phyloP scores from a whole-genome alignment of 2,797 vertebrate genomes.

The Girardinus metallicus region DNA sequence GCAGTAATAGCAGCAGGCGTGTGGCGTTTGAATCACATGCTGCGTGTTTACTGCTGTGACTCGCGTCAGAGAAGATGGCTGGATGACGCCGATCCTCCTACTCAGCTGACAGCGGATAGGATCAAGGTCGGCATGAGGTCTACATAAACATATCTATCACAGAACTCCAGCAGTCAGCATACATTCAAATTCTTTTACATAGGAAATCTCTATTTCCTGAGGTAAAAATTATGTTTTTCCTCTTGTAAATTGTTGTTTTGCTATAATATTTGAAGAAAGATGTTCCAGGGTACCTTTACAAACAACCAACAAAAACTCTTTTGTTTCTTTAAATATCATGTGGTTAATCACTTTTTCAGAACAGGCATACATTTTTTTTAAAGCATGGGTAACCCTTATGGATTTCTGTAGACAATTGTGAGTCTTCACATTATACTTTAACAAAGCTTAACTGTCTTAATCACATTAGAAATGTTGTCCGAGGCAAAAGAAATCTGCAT shows the following conservation, averaged over 20 bases:
- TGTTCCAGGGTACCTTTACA: slow-evolving; percentile 3
- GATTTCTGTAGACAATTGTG: slow-evolving; percentile 25
- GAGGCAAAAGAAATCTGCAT: neutral
- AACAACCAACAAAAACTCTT: slow-evolving; percentile 1
- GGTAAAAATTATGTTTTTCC: neutral
- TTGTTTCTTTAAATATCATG: slow-evolving; percentile 32
- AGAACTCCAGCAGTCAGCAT: slow-evolving; percentile 3
- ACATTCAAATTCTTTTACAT: slow-evolving; percentile 22
- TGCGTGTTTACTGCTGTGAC: slow-evolving; percentile 5
- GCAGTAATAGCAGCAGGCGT: slow-evolving; percentile 8
- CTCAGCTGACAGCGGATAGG: slow-evolving; percentile 36
- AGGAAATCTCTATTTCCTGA: neutral
- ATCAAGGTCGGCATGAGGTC: slow-evolving; percentile 32
- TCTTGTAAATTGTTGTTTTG: neutral
- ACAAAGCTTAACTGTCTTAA: slow-evolving; percentile 21
- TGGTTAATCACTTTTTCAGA: slow-evolving; percentile 46
- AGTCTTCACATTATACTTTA: slow-evolving; percentile 40
- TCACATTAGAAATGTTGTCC: neutral
- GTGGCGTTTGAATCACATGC: slow-evolving; percentile 12
- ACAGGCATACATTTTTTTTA: neutral
- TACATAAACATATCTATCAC: slow-evolving; percentile 17
- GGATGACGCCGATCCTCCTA: slow-evolving; percentile 53
- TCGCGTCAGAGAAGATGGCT: slow-evolving; percentile 22
- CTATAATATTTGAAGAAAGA: neutral
- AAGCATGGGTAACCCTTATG: slow-evolving; percentile 31